Evolutionary conservation across 1,140 invertebrate species (phyloP), one percentile per base, ranked within the genome.

Genomic region (Rhagoletis zephyria): DNA sequence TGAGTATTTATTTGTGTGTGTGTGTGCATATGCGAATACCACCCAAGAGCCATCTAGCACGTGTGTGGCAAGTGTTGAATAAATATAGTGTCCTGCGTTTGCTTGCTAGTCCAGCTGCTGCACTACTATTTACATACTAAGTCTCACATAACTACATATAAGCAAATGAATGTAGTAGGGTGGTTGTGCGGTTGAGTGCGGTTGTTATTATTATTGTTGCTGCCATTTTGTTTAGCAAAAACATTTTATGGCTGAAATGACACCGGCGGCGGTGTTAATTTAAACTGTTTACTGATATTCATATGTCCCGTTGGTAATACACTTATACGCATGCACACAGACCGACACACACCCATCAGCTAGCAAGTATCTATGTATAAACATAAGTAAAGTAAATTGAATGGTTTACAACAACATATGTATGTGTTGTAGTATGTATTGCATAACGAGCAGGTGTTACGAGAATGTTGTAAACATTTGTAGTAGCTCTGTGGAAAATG

Each of bases 201-300:
- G 1, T 19, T 81, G 70, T 77, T 77, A 4, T 51, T 77, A 4
- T 56, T 56, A n/a, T 19, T 77, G 16, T 81, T 81, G 74, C 48
- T 19, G 9, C 74, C 74, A 81, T 56, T 56, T 81, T 81, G 74
- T 81, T 56, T 16, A 4, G 74, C 74, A 81, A 91, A 91, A 89
- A 91, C 90, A 91, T 91, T 91, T 91, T 91, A 91, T 90, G 90
- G 91, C 89, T 90, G 89, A 91, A 91, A 90, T 91, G 91, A 91
- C 91, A 91, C 91, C 91, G 91, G 90, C 91, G 91, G 91, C 91
- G 74, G 45, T 81, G 91, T 91, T 91, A 91, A 91, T 91, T 91
- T 91, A 91, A 91, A 91, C 91, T 91, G 91, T 91, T 91, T 90
- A 91, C 90, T 91, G 89, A 88, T 74, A 86, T 88, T 56, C 74